Conservation (phyloP, 2,888 invertebrate species). For the Brenthis hecate region DNA sequence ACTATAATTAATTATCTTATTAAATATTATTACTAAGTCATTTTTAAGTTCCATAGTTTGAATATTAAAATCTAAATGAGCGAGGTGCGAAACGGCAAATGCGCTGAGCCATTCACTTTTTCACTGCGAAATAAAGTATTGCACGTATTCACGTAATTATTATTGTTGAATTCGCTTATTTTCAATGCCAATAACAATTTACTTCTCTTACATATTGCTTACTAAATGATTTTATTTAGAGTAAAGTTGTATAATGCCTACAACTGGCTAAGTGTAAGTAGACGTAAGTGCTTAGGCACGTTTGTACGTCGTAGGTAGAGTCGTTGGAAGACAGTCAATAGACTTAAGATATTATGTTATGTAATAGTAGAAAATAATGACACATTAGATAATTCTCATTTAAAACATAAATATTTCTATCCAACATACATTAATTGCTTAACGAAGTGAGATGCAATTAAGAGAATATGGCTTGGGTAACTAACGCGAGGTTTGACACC, state of each 20-base stretch:
- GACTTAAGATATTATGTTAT: neutral
- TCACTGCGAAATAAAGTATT: neutral
- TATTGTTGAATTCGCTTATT: neutral
- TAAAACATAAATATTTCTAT: slow-evolving; percentile 6
- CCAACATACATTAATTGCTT: neutral
- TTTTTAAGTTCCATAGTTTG: neutral
- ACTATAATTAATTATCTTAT: neutral
- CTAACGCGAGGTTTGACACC: too few species aligned
- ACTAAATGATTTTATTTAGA: too few species aligned
- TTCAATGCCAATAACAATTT: slow-evolving; percentile 3
- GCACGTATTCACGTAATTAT: slow-evolving; percentile 3
- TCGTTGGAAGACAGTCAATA: slow-evolving; percentile 10
- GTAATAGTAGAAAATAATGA: slow-evolving; percentile 7
- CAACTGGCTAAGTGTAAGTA: neutral
- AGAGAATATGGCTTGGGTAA: neutral
- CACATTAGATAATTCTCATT: slow-evolving; percentile 16
- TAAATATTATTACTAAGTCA: neutral
- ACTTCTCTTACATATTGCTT: neutral
- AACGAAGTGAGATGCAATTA: neutral
- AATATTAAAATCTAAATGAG: neutral
- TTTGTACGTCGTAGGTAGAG: too few species aligned
- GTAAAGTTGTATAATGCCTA: too few species aligned
- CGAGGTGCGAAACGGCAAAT: neutral
- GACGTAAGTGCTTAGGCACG: too few species aligned
- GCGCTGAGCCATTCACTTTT: neutral